Conservation (phyloP, 2,888 invertebrate species). For the Sialis fuliginosa region DNA sequence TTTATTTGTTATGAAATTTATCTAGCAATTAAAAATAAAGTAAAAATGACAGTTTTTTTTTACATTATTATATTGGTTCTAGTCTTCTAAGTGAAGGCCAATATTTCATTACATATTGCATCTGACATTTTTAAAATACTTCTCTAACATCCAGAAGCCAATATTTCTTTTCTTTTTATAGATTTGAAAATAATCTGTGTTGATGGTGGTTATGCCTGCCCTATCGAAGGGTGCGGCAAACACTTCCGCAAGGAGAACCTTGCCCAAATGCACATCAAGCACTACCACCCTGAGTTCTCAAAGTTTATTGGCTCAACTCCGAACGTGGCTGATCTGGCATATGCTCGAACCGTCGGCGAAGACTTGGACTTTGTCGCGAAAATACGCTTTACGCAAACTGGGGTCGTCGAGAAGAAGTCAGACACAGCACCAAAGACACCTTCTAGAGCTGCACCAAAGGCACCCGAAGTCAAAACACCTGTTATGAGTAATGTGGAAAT, state of each 20-base stretch:
- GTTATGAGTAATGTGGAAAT: constrained; percentile 1
- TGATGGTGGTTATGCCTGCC: constrained; percentile 50
- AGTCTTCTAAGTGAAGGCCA: no score
- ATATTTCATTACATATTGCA: no score
- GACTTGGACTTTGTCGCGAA: constrained; percentile 23
- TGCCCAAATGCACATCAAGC: constrained; percentile 85
- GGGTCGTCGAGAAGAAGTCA: neutral
- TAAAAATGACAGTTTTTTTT: no score
- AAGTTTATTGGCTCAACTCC: constrained; percentile 64
- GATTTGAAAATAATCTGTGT: constrained; percentile 31
- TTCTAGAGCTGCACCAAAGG: constrained; percentile 7
- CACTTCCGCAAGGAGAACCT: constrained; percentile 82
- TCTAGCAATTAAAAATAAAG: no score
- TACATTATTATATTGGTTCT: no score
- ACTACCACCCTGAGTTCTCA: constrained; percentile 71
- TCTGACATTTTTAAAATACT: no score
- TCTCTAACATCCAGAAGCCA: no score
- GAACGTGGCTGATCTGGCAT: constrained; percentile 72
- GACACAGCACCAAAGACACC: constrained; percentile 4
- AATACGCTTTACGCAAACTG: neutral
- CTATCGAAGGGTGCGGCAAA: constrained; percentile 70
- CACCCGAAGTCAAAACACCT: constrained; percentile 12
- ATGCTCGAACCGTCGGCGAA: constrained; percentile 54
- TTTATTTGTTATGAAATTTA: no score
- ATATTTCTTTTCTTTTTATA: no score